Percentiles rank a stretch among this genome's conserved stretches.
Evolutionary conservation across 2,888 invertebrate species (phyloP).

Genomic region (Campopleginae sp.): DNA sequence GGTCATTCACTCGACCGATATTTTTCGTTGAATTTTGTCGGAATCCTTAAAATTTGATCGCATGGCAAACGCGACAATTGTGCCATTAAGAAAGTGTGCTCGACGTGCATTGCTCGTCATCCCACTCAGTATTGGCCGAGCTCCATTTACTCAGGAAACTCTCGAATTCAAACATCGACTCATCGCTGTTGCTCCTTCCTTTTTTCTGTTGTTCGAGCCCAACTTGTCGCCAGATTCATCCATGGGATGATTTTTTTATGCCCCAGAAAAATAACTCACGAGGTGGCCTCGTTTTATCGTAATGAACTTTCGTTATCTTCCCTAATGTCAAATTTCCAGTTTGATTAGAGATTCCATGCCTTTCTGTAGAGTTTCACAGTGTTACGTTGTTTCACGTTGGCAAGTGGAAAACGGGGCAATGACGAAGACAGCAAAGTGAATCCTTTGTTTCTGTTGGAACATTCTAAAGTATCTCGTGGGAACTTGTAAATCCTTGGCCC

Average conservation of each 20-base stretch:
- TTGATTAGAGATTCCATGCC: not conserved
- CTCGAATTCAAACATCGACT: no score
- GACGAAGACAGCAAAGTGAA: not conserved
- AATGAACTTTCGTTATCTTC: not conserved
- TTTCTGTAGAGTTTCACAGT: not conserved
- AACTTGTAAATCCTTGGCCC: not conserved
- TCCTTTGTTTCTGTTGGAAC: constrained; percentile 29
- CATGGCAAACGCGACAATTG: not conserved
- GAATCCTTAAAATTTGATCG: not conserved
- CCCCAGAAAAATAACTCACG: no score
- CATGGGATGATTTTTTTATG: not conserved
- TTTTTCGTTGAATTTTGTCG: not conserved
- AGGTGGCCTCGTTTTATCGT: no score
- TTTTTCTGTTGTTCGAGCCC: not conserved
- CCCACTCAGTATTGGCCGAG: no score
- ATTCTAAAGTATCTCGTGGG: constrained; percentile 3
- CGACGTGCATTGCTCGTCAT: no score
- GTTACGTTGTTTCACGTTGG: constrained; percentile 3
- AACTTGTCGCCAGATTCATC: not conserved
- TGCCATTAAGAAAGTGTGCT: not conserved
- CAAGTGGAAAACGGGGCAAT: constrained; percentile 30
- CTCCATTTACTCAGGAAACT: no score
- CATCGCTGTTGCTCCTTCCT: no score
- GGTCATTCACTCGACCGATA: not conserved
- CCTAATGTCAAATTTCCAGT: not conserved